Base-by-base conservation (phyloP, 1,140 invertebrate genomes). In the Drosophila quadrilineata region DNA sequence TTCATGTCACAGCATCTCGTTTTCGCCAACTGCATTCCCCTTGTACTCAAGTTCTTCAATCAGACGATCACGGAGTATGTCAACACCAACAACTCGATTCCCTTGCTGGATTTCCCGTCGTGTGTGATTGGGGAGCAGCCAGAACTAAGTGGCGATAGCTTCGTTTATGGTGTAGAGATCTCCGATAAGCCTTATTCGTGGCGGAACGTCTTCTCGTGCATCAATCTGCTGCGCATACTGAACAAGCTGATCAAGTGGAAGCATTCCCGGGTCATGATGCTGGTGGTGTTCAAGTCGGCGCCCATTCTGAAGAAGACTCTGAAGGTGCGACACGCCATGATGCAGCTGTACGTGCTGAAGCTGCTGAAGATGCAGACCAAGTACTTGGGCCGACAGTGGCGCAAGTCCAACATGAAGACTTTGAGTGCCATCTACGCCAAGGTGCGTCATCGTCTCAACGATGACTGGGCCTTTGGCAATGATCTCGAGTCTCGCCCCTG, bases 171-270 rank as follows among this genome's bases (percentile, higher is more conserved):
- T 22, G 79, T 72, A 0, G 84, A 87, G 22, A 95, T 97, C 76
- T 96, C 96, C 12, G 96, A 98, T 77, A 94, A 94, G 66, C 94
- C 95, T 59, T 92, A 93, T 33, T 98, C 97, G 36, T 99, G 98
- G 98, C 92, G 98, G 69, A 99, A 99, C 92, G 93, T 99, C 16
- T 99, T 99, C 91, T 97, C 98, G 1, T 99, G 98, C 87, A 99
- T 99, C 41, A 99, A 99, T 93, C 90, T 99, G 24, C 91, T 99
- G 28, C 92, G 98, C 77, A 97, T 99, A 80, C 92, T 99, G 16
- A 99, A 99, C 90, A 99, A 99, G 92, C 91, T 99, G 31, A 99
- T 98, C 24, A 99, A 99, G 90, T 99, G 98, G 97, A 99, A 99
- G 90, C 98, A 99, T 90, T 98, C 98, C 17, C 93, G 99, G 70